Evolutionary conservation across 1,140 invertebrate species (phyloP).

Genomic region (Drosophila obscura): DNA sequence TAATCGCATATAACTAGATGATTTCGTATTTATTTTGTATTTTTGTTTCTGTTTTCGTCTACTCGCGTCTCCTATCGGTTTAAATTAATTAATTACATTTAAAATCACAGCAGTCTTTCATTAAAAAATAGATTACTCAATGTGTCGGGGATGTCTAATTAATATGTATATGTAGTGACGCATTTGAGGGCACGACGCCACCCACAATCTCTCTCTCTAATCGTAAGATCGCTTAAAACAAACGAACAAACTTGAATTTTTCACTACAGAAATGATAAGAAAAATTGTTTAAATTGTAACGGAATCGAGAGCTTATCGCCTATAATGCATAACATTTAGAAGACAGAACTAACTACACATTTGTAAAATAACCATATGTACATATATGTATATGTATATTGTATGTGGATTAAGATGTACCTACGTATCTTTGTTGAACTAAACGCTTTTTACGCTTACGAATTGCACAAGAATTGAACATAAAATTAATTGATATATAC

Average conservation of each 20-base stretch:
- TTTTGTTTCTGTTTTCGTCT: conserved; percentile 45
- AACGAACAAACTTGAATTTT: conserved; percentile 56
- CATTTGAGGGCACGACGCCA: too few relatives aligned
- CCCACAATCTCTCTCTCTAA: background rate
- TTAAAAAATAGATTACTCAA: conserved; percentile 78
- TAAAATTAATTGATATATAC: conserved; percentile 35
- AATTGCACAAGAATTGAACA: conserved; percentile 55
- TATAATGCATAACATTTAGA: conserved; percentile 58
- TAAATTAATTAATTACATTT: conserved; percentile 77
- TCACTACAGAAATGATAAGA: conserved; percentile 45
- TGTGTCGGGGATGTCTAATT: conserved; percentile 53
- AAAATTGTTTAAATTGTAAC: conserved; percentile 58
- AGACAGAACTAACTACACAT: conserved; percentile 60
- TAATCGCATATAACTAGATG: conserved; percentile 74
- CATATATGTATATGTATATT: conserved; percentile 33
- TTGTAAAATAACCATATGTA: conserved; percentile 33
- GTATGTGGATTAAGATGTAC: conserved; percentile 38
- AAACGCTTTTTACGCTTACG: conserved; percentile 30
- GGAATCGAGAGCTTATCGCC: conserved; percentile 74
- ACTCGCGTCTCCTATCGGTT: conserved; percentile 28
- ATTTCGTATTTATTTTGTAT: conserved; percentile 60
- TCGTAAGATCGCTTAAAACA: conserved; percentile 23
- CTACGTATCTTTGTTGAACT: conserved; percentile 51
- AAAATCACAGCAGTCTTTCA: conserved; percentile 84
- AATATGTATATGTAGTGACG: conserved; percentile 32